Evolutionary conservation across 2,888 invertebrate species (phyloP), one percentile per base, ranked within the genome.

Genomic region (Halocaridina rubra): DNA sequence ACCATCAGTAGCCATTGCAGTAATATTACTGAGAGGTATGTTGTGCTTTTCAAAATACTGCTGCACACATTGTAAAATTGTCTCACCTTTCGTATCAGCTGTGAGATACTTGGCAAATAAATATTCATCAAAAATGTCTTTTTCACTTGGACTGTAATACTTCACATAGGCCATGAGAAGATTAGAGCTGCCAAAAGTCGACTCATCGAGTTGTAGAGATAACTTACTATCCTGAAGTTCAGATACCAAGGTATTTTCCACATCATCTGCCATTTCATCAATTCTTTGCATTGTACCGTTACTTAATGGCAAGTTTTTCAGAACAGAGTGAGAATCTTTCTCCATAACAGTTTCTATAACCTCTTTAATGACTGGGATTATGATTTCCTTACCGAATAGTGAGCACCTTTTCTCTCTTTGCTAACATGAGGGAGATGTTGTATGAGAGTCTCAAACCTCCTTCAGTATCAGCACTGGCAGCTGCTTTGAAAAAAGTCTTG

Each of bases 21-120:
- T 79, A 29, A 79, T 80, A 80, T 85, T 84, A 24, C 13, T 80
- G 46, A 80, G 61, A 69, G 77, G 77, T 82, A 80, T 74, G 32
- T 74, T 75, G 75, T 80, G 80, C 64, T 80, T 80, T 10, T 64
- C 2, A 13, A 61, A 84, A 80, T 84, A 79, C 30, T 84, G 39
- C 64, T 80, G 71, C 74, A 71, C 27, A 46, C 64, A 84, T 46
- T 61, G 24, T 71, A 80, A 84, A 80, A 86, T 76, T 29, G 71
- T 75, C 74, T 80, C 77, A 7, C 64, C 81, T 76, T 64, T 86
- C 10, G 74, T 53, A 80, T 86, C 74, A 79, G 59, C 33, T 76
- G 32, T 30, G 19, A 86, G 71, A 59, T 61, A 72, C 32, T 84
- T 71, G 10, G 71, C 61, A 30, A 69, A 77, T 69, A 85, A 72